phyloP scores from a whole-genome alignment of 2,113 vertebrate species.

The Callocephalon fimbriatum region DNA sequence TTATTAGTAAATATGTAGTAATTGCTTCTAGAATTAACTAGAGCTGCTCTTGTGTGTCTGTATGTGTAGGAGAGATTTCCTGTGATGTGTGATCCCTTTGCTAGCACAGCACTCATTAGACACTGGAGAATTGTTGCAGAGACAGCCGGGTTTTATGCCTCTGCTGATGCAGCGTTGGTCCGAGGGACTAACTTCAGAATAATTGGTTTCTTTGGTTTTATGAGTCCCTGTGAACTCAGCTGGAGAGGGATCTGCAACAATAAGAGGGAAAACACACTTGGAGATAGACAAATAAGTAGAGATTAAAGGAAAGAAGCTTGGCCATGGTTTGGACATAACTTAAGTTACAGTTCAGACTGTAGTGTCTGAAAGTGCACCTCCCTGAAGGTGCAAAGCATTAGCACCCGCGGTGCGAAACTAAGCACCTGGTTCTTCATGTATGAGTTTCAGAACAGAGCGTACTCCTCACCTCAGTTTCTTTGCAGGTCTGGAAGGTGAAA shows the following conservation, averaged over 20 bases:
- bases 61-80: neutral
- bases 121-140: neutral
- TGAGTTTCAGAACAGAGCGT: accelerated
- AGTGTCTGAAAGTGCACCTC: neutral
- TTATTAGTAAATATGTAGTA: constrained; percentile 54
- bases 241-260: constrained; percentile 78
- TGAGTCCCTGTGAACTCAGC: constrained; percentile 61
- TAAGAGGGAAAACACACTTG: neutral
- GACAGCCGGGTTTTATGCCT: neutral
- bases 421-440: accelerated
- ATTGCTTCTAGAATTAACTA: constrained; percentile 43
- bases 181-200: constrained; percentile 80
- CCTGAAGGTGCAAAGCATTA: neutral
- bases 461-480: constrained; percentile 85
- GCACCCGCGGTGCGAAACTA: neutral
- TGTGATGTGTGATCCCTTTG: neutral
- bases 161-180: neutral
- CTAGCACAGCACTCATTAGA: neutral
- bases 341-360: accelerated
- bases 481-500: constrained; percentile 80
- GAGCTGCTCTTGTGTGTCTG: neutral
- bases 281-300: neutral
- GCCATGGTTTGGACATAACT: accelerated
- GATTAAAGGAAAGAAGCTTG: neutral
- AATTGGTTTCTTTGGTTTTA: constrained; percentile 79